phyloP scores from a whole-genome alignment of 2,797 vertebrate species.

The Fringilla coelebs region DNA sequence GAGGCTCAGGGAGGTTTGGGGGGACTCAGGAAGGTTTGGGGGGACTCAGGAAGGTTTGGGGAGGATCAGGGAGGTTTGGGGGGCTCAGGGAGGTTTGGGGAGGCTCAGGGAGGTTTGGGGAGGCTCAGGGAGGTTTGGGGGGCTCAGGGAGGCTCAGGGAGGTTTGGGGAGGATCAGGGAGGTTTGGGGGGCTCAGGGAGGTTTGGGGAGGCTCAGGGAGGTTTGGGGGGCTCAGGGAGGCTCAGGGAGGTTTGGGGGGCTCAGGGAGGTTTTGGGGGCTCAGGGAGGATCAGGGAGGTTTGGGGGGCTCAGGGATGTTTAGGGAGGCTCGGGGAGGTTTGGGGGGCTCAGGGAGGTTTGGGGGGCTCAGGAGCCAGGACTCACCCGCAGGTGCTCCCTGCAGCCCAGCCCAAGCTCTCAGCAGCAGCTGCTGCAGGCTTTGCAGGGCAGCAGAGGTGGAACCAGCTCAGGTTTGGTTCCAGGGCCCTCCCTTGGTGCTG shows the following conservation, averaged over 20 bases:
- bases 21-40: neutral
- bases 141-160: too few relatives aligned
- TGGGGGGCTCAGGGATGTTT: neutral
- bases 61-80: too few relatives aligned
- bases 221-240: too few relatives aligned
- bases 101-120: neutral
- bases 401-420: neutral
- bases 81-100: neutral
- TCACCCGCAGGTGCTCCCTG: conserved; percentile 11
- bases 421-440: neutral
- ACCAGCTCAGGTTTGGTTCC: neutral
- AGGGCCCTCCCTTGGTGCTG: conserved; percentile 56
- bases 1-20: too few relatives aligned
- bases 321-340: too few relatives aligned
- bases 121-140: neutral
- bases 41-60: neutral
- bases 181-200: neutral
- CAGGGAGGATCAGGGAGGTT: too few relatives aligned
- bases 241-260: too few relatives aligned
- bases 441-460: conserved; percentile 44
- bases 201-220: neutral
- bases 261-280: neutral
- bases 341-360: too few relatives aligned
- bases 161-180: too few relatives aligned
- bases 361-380: neutral